Evolutionary conservation across 2,797 vertebrate genomes (phyloP).

Genomic region (Oreonectes daqikongensis): DNA sequence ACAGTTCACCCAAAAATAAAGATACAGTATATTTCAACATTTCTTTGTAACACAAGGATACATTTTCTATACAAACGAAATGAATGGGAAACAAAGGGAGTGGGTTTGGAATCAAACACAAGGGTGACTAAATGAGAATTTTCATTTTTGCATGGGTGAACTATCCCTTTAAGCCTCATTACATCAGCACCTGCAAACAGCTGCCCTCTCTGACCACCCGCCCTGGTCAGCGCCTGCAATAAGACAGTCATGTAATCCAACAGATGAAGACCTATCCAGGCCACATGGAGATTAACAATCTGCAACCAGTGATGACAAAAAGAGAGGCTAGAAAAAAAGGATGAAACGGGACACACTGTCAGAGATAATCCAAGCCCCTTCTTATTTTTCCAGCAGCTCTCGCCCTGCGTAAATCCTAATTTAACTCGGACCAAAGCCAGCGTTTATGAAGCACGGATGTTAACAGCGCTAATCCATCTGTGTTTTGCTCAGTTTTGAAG

Average conservation of each 20-base stretch:
- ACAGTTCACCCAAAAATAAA: neutral
- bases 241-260: slow-evolving; percentile 86
- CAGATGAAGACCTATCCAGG: slow-evolving; percentile 91
- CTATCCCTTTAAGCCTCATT: slow-evolving; percentile 14
- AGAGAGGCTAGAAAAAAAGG: slow-evolving; percentile 50
- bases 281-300: slow-evolving; percentile 95
- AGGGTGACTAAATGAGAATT: neutral
- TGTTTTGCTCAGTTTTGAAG: slow-evolving; percentile 80
- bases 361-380: slow-evolving; percentile 81
- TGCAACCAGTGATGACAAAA: slow-evolving; percentile 74
- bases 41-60: neutral
- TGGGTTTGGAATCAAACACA: neutral
- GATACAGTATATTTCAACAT: too few species aligned
- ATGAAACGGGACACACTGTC: slow-evolving; percentile 85
- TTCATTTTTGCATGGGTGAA: neutral
- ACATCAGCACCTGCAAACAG: slow-evolving; percentile 69
- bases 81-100: neutral
- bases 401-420: slow-evolving; percentile 87
- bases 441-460: slow-evolving; percentile 75
- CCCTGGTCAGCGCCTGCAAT: slow-evolving; percentile 75
- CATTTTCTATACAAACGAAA: neutral
- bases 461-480: slow-evolving; percentile 78
- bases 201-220: slow-evolving; percentile 58
- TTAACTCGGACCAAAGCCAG: slow-evolving; percentile 80
- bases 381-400: slow-evolving; percentile 51